These are phyloP conservation scores for Argyrosomus japonicus DNA, from an alignment of 2,113 vertebrate genomes.

Conservation along the genomic window DNA sequence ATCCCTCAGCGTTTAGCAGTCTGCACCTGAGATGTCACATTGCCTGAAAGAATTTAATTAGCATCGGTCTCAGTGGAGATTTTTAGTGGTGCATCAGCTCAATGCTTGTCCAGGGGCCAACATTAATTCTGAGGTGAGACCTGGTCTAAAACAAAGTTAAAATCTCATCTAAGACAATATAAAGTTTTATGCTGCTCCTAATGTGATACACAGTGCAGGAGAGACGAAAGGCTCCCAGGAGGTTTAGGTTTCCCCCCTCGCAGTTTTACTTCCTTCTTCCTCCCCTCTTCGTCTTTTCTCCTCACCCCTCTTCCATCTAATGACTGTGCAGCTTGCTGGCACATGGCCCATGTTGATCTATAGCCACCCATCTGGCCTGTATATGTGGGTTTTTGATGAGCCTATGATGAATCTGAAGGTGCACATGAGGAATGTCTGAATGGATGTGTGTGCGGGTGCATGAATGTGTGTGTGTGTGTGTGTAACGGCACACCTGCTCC, in stretches of 20 bases:
- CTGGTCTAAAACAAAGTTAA: conserved; percentile 64
- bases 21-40: conserved; percentile 50
- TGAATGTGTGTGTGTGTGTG: conserved; percentile 23
- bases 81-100: conserved; percentile 56
- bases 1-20: conserved; percentile 26
- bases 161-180: conserved; percentile 70
- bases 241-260: conserved; percentile 42
- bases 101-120: conserved; percentile 46
- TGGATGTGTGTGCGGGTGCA: conserved; percentile 2
- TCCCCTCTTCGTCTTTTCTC: background rate
- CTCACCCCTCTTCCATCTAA: conserved; percentile 59
- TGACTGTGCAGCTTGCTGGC: conserved; percentile 71
- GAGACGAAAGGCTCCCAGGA: conserved; percentile 57
- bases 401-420: conserved; percentile 41
- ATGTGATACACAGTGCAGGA: conserved; percentile 55
- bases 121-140: conserved; percentile 55
- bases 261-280: conserved; percentile 37
- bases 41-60: conserved; percentile 59
- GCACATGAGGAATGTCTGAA: conserved; percentile 3
- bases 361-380: conserved; percentile 68
- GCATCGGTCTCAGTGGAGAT: conserved; percentile 45
- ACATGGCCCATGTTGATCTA: conserved; percentile 68
- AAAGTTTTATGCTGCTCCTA: conserved; percentile 66
- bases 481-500: conserved; percentile 62
- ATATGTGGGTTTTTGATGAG: conserved; percentile 28